Base-by-base conservation (phyloP, 2,888 invertebrate species). In the Bugula neritina region DNA sequence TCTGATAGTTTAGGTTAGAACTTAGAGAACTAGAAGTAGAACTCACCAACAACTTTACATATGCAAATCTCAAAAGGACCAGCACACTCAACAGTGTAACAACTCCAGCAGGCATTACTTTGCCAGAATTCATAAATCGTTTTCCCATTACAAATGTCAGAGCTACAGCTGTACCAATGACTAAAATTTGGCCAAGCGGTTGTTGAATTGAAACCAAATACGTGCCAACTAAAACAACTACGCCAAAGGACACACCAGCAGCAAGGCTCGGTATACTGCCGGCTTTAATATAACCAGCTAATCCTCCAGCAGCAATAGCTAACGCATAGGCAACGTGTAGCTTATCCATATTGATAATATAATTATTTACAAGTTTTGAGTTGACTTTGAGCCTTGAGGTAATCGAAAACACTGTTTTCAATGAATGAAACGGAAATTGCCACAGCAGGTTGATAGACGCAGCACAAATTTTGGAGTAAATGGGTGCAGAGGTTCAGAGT, bases 51-150 rank as follows among this genome's bases (percentile, higher is more conserved):
- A 63, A 63, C 63, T 31, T 21, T 2, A 10, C n/a, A 31, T 63
- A 63, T 27, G n/a, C 25, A 35, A 10, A 43, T 70, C 70, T n/a
- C 70, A 70, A 29, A 1, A 70, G 27, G 23, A 70, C 43, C 35
- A 70, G 70, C 29, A 70, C 3, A 29, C 70, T 70, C 35, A 70
- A 27, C 10, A 54, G 10, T 2, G 35, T 25, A 5, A 70, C 70
- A 23, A 70, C 31, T 2, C 70, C 70, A 2, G 70, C 70, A 2
- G 70, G 70, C 70, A 70, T 70, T 3, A 70, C 25, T 29, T 70
- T 70, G 2, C 52, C 43, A 2, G 70, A 70, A 54, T 54, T 70
- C 23, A 54, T 54, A 43, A 23, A 70, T 13, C 70, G 70, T 23
- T 54, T 70, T 43, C 70, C 70, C 70, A 70, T 70, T 5, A 43